Base-by-base conservation (phyloP, 2,113 vertebrate species). In the Neolamprologus sp. region DNA sequence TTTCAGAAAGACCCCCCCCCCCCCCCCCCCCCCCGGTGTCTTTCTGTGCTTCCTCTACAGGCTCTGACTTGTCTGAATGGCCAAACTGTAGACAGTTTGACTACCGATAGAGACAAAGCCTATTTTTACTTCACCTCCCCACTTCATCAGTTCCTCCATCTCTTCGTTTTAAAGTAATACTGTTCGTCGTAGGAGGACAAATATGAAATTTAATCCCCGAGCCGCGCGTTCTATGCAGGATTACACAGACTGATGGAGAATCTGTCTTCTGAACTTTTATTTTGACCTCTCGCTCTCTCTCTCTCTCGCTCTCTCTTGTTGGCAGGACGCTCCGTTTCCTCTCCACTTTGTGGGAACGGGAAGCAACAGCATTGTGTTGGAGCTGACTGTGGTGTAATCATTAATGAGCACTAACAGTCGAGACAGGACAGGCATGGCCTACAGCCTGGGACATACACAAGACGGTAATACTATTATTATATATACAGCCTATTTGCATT, bases 311-410 rank as follows among this genome's bases (percentile, higher is more conserved):
- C 75, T n/a, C 78, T 49, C 26, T 54, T 28, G 3, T 31, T 14
- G 89, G 90, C 93, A 94, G 94, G 94, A 94, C 92, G 94, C 93
- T 81, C 33, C 80, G 91, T 81, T 95, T 95, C 95, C 95, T 95
- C 92, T 88, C 78, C 33, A 63, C 90, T 90, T 89, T 92, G 93
- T 93, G 94, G 91, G 93, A 94, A 95, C 93, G 94, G 95, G 95
- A 95, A 95, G 91, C 94, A 35, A 89, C 90, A 71, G 89, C 85
- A 95, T 95, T 95, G 95, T 95, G 91, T 89, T 88, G 88, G 85
- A 93, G 83, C 81, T 87, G 91, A 54, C 87, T 88, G 91, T 28
- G 91, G 94, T 93, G 93, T 93, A 95, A 95, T 95, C 91, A 95
- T 95, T 95, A 93, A 94, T 95, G 91, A 92, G 84, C 78, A 71